phyloP scores from a whole-genome alignment of 1,140 invertebrate genomes.

The Neomicropteryx cornuta region DNA sequence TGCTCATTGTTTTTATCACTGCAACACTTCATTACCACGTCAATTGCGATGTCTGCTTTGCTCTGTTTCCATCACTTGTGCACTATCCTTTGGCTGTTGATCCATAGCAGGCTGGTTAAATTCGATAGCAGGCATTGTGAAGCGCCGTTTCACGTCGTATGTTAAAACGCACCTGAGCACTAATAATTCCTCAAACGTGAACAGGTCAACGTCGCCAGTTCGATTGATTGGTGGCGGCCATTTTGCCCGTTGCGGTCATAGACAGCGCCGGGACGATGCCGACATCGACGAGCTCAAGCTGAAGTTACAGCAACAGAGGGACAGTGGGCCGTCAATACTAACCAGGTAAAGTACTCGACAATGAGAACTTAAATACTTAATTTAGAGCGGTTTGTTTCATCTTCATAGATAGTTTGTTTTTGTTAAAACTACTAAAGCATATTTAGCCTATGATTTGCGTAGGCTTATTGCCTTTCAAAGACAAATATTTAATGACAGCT shows the following conservation, averaged over 20 bases:
- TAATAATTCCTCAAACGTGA: constrained; percentile 10
- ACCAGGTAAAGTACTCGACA: constrained; percentile 1
- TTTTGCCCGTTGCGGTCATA: background rate
- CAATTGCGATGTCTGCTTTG: constrained; percentile 1
- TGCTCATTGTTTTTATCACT: constrained; percentile 5
- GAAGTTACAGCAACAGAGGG: constrained; percentile 18
- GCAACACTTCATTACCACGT: constrained; percentile 10
- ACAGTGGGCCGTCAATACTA: constrained; percentile 6
- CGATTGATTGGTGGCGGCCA: background rate
- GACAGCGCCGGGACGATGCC: constrained; percentile 6
- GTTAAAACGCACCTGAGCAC: constrained; percentile 53
- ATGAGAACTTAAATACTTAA: no score
- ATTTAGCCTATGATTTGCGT: no score
- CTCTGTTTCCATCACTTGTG: background rate
- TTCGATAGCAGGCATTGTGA: constrained; percentile 48
- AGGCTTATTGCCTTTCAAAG: no score
- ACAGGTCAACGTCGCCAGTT: constrained; percentile 9
- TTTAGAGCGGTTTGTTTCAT: no score
- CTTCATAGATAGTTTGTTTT: no score
- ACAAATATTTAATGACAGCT: no score
- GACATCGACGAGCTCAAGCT: constrained; percentile 15
- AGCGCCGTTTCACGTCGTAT: constrained; percentile 63
- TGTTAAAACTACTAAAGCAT: no score
- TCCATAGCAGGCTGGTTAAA: constrained; percentile 45
- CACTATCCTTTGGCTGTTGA: constrained; percentile 1